Conservation (phyloP, 2,888 invertebrate species). For the Stenoptilia bipunctidactyla region DNA sequence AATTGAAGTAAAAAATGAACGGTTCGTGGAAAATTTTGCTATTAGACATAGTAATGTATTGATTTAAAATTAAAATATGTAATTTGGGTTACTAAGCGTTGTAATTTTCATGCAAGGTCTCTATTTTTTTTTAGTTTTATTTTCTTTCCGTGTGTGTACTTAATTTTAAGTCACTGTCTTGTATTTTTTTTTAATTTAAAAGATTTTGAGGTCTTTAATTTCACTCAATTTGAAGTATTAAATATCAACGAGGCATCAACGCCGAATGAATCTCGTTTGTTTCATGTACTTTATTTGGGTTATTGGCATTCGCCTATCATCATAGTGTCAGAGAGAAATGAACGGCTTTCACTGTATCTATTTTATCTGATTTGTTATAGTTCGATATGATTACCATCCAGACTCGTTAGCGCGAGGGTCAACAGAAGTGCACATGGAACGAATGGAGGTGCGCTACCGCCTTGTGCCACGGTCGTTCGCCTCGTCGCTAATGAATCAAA, state of each 20-base stretch:
- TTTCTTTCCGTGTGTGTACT: not conserved
- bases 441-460: constrained; percentile 52
- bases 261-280: constrained; percentile 40
- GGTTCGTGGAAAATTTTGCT: not conserved
- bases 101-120: not conserved
- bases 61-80: not conserved
- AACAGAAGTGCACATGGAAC: constrained; percentile 49
- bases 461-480: constrained; percentile 60
- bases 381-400: not conserved
- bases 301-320: constrained; percentile 19
- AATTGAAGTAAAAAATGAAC: not conserved
- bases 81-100: not conserved
- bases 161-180: not conserved
- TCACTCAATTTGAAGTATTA: too few relatives aligned
- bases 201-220: too few relatives aligned
- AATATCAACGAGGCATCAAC: constrained; percentile 42
- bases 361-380: too few relatives aligned
- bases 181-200: too few relatives aligned
- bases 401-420: constrained; percentile 61
- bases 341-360: too few relatives aligned
- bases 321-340: too few relatives aligned
- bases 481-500: constrained; percentile 61
- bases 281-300: constrained; percentile 38
- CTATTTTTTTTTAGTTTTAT: not conserved
- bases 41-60: constrained; percentile 15